Evolutionary conservation across 2,888 invertebrate species (phyloP).

Genomic region (Anoplius nigerrimus): DNA sequence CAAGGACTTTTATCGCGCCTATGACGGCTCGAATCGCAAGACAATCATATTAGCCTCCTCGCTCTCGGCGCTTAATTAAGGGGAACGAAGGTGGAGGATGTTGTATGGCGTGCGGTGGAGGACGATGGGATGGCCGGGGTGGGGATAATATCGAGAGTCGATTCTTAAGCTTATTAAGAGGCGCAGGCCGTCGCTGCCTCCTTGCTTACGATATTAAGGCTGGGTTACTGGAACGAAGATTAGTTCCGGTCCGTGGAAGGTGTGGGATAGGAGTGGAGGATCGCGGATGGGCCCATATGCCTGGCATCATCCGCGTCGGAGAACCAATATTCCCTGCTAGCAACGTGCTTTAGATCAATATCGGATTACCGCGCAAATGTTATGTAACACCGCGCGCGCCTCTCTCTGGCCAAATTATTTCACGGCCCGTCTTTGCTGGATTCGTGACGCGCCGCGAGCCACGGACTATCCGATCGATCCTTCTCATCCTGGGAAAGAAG

Average conservation of each 20-base stretch:
- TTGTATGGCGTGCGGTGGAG: no score
- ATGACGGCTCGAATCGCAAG: constrained; percentile 29
- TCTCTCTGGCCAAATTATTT: constrained; percentile 49
- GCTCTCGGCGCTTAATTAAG: neutral
- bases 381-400: constrained; percentile 38
- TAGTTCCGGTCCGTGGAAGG: constrained; percentile 35
- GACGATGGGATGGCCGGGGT: no score
- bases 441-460: constrained; percentile 22
- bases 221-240: constrained; percentile 38
- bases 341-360: constrained; percentile 50
- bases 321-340: constrained; percentile 47
- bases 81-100: neutral
- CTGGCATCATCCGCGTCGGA: constrained; percentile 16
- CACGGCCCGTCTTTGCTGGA: constrained; percentile 23
- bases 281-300: constrained; percentile 35
- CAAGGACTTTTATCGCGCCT: constrained; percentile 40
- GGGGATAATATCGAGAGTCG: neutral
- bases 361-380: constrained; percentile 48
- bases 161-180: constrained; percentile 5
- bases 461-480: no score
- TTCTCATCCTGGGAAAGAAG: no score
- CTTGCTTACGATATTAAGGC: constrained; percentile 11
- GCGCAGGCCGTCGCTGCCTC: neutral
- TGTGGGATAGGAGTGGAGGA: constrained; percentile 28
- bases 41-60: constrained; percentile 29